Conservation (phyloP, 1,140 invertebrate genomes). For the Lucilia cuprina region DNA sequence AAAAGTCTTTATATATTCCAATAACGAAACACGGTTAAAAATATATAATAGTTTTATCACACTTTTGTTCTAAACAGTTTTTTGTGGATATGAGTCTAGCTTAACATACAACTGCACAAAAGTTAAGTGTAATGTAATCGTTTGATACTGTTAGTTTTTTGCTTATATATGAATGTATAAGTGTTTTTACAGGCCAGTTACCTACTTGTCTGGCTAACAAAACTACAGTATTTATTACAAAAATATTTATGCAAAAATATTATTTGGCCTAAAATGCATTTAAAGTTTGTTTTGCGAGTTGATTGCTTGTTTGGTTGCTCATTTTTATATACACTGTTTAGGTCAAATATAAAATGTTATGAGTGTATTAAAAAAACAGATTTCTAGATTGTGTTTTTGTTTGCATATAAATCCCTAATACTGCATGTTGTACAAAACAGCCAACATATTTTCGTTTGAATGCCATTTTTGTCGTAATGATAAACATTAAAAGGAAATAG, state of each 20-base stretch:
- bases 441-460: background rate
- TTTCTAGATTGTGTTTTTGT: background rate
- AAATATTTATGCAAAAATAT: slow-evolving; percentile 34
- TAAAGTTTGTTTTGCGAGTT: background rate
- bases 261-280: slow-evolving; percentile 33
- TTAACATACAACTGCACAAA: too few relatives aligned
- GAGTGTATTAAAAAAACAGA: slow-evolving; percentile 8
- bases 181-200: background rate
- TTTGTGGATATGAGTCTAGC: too few relatives aligned
- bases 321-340: slow-evolving; percentile 10
- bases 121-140: too few relatives aligned
- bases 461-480: background rate
- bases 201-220: background rate
- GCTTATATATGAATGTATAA: too few relatives aligned
- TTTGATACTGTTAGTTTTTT: too few relatives aligned
- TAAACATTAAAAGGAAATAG: slow-evolving; percentile 28
- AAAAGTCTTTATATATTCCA: background rate
- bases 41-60: background rate
- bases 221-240: slow-evolving; percentile 18
- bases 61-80: background rate
- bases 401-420: background rate
- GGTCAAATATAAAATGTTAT: slow-evolving; percentile 15
- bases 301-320: slow-evolving; percentile 4
- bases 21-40: background rate
- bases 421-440: background rate